Evolutionary conservation across 2,797 vertebrate species (phyloP).

Genomic region (Pterois miles): DNA sequence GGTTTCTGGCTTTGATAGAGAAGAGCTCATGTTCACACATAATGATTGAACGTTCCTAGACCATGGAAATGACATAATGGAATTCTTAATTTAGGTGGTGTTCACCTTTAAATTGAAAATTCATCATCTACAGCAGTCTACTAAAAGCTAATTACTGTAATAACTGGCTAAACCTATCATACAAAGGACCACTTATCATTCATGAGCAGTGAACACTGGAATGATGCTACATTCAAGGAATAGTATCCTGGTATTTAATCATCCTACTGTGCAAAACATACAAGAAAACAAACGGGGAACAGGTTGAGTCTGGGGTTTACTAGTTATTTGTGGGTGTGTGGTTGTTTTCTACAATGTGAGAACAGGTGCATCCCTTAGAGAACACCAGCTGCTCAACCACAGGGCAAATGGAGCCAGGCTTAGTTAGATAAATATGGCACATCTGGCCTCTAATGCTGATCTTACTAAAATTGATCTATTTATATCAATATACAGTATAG

Average conservation of each 20-base stretch:
- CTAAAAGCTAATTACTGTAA: slow-evolving; percentile 20
- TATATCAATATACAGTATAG: slow-evolving; percentile 1
- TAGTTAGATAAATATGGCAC: slow-evolving; percentile 29
- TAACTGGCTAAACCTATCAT: not conserved
- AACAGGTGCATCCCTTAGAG: not conserved
- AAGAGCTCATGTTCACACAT: too few relatives aligned
- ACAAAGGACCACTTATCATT: slow-evolving; percentile 2
- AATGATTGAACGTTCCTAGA: too few relatives aligned
- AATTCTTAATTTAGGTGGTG: too few relatives aligned
- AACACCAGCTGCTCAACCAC: not conserved
- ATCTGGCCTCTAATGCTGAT: slow-evolving; percentile 16
- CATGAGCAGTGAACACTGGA: slow-evolving; percentile 5
- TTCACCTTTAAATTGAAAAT: too few relatives aligned
- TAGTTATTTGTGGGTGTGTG: not conserved
- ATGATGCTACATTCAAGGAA: slow-evolving; percentile 30
- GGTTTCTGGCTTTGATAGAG: too few relatives aligned
- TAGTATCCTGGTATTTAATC: slow-evolving; percentile 5
- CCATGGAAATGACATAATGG: too few relatives aligned
- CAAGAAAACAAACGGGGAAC: not conserved
- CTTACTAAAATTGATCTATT: not conserved
- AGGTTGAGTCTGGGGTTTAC: not conserved
- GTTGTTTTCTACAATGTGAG: not conserved
- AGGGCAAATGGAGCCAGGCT: not conserved
- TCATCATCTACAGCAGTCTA: not conserved
- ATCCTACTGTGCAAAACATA: not conserved